Evolutionary conservation across 92 coral and sea anemone species (phyloP).

Genomic region (Epizoanthus illoricatus): DNA sequence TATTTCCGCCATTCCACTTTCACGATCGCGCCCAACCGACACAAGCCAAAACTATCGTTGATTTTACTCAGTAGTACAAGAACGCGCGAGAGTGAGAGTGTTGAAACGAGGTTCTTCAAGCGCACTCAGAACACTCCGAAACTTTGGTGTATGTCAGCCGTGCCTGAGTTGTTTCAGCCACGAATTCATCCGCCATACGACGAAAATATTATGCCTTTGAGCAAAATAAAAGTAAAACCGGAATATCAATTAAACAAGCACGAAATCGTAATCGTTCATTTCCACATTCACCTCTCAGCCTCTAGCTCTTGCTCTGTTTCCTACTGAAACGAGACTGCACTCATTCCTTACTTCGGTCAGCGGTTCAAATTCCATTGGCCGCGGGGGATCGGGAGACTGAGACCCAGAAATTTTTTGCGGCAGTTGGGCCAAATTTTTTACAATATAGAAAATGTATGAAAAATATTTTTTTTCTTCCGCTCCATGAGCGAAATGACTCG

Average conservation of each 20-base stretch:
- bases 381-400: too few species aligned
- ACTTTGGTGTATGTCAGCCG: background rate
- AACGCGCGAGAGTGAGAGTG: background rate
- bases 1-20: conserved; percentile 29
- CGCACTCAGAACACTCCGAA: background rate
- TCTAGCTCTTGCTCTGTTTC: background rate
- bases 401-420: too few species aligned
- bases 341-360: conserved; percentile 16
- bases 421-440: too few species aligned
- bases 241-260: background rate
- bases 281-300: background rate
- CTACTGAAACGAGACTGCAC: conserved; percentile 21
- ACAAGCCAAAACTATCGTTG: conserved; percentile 21
- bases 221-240: conserved; percentile 10
- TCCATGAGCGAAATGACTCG: too few species aligned
- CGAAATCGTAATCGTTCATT: too few species aligned
- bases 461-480: too few species aligned
- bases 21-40: background rate
- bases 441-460: too few species aligned
- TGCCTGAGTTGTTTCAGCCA: background rate
- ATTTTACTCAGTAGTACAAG: conserved; percentile 5
- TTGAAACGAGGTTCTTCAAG: conserved; percentile 23
- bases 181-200: background rate
- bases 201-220: background rate
- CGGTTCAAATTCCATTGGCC: background rate